Evolutionary conservation across 2,797 vertebrate species (phyloP).

Genomic region (Cichlasoma orientale): DNA sequence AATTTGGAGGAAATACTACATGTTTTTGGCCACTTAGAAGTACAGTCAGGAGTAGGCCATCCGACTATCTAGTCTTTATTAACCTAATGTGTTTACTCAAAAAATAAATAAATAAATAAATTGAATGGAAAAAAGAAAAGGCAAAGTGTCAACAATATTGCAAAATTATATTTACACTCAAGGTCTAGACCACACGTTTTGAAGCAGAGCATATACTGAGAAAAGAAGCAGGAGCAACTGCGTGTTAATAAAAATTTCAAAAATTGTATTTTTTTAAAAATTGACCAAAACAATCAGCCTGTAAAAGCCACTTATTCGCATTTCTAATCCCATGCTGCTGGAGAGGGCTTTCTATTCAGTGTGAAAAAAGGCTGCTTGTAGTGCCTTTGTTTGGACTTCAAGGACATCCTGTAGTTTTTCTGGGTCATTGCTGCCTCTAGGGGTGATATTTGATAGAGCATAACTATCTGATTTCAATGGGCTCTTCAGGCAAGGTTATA

Average conservation of each 20-base stretch:
- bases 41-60: neutral
- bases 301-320: conserved; percentile 1
- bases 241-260: neutral
- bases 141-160: neutral
- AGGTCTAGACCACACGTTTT: conserved; percentile 4
- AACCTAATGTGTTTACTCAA: neutral
- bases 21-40: no score
- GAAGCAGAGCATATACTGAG: neutral
- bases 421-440: conserved; percentile 53
- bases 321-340: neutral
- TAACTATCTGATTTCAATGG: conserved; percentile 60
- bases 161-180: conserved; percentile 6
- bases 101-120: no score
- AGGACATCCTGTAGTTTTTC: conserved; percentile 59
- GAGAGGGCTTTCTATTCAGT: conserved; percentile 18
- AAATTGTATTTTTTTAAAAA: conserved; percentile 1
- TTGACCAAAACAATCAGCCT: conserved; percentile 18
- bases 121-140: neutral
- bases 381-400: conserved; percentile 64
- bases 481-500: conserved; percentile 65
- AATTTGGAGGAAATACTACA: neutral
- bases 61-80: neutral
- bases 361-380: neutral
- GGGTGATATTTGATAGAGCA: conserved; percentile 53
- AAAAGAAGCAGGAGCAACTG: neutral